phyloP scores from a whole-genome alignment of 2,797 vertebrate genomes.

The Garrulus glandarius region DNA sequence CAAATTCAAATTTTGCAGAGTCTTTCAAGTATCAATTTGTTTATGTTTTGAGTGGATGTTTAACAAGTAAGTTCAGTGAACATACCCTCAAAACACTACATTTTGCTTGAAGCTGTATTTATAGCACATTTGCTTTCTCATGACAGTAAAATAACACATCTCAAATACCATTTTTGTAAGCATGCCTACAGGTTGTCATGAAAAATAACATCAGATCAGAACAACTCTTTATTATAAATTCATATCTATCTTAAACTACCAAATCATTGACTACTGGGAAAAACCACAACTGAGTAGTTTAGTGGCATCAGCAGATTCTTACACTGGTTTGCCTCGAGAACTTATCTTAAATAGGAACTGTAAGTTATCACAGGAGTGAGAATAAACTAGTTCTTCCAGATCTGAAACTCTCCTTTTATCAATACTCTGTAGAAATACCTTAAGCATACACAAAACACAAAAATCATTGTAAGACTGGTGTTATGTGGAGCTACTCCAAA shows the following conservation, averaged over 20 bases:
- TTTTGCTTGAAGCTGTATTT: background rate
- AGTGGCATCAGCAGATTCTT: background rate
- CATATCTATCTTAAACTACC: background rate
- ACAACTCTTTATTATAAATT: background rate
- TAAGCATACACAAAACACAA: background rate
- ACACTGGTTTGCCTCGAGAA: background rate
- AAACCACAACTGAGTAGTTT: background rate
- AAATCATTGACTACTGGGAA: background rate
- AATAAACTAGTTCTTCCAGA: background rate
- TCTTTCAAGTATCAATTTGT: background rate
- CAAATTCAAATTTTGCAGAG: background rate
- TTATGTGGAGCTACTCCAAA: background rate
- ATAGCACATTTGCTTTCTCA: background rate
- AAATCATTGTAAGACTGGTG: background rate
- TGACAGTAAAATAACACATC: background rate
- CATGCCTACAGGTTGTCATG: background rate
- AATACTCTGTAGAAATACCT: rapidly evolving
- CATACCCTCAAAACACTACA: background rate
- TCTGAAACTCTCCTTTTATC: background rate
- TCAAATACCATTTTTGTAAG: background rate
- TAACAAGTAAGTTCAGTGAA: background rate
- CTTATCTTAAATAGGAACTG: background rate
- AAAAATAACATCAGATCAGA: background rate
- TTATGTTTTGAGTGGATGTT: background rate
- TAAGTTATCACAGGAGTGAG: background rate